A percentile compares a stretch with the other conserved stretches of the same genome.
These are phyloP conservation scores for Euwallacea similis DNA, from an alignment of 1,140 invertebrate species.

Conservation along the genomic window DNA sequence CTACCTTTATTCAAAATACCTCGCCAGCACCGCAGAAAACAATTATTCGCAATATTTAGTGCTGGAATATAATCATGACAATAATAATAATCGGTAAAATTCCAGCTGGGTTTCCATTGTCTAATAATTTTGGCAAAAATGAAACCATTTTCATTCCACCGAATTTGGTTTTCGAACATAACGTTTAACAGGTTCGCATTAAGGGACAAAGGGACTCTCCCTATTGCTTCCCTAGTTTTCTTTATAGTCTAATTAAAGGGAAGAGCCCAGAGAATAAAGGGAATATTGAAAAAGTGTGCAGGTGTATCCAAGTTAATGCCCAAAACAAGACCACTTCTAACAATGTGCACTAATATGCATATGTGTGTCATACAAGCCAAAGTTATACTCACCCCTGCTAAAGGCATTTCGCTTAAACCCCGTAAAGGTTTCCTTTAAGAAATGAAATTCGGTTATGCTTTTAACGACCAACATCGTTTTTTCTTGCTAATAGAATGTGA, in stretches of 20 bases:
- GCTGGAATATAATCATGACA: not conserved
- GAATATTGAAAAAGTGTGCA: not conserved
- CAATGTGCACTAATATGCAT: too few relatives aligned
- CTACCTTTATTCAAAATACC: conserved; percentile 3
- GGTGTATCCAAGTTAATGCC: too few relatives aligned
- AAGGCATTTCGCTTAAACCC: not conserved
- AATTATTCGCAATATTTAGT: conserved; percentile 12
- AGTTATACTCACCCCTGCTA: too few relatives aligned
- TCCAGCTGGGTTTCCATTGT: conserved; percentile 23
- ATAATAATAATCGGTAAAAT: conserved; percentile 22
- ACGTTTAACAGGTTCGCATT: conserved; percentile 22
- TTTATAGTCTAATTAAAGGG: conserved; percentile 12
- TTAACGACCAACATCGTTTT: conserved; percentile 26
- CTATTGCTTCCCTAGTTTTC: conserved; percentile 4
- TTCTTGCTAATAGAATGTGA: conserved; percentile 31
- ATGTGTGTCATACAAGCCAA: too few relatives aligned
- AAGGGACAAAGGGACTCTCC: conserved; percentile 14
- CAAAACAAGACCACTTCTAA: too few relatives aligned
- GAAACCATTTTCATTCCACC: conserved; percentile 13
- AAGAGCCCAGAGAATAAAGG: not conserved
- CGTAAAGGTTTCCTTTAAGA: not conserved
- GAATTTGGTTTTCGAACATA: conserved; percentile 23
- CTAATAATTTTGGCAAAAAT: conserved; percentile 18
- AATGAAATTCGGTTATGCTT: conserved; percentile 17
- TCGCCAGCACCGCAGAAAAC: conserved; percentile 4